phyloP scores from a whole-genome alignment of 2,888 invertebrate genomes.

The Dorcus parallelipipedus region DNA sequence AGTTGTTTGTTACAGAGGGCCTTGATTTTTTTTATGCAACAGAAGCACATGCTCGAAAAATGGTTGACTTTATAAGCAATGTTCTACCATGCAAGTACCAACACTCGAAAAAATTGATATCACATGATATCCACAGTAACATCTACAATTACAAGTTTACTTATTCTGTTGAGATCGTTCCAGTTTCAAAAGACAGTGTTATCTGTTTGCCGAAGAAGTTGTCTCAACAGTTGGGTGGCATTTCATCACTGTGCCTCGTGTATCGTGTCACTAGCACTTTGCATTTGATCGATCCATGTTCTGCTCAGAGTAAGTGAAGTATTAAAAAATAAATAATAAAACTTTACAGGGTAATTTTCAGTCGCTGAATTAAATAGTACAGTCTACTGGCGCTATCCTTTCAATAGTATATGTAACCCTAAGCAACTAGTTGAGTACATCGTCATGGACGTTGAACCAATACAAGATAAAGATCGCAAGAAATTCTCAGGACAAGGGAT shows the following conservation, averaged over 20 bases:
- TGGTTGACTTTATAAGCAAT: slow-evolving; percentile 88
- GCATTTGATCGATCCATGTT: slow-evolving; percentile 88
- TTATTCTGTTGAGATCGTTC: slow-evolving; percentile 91
- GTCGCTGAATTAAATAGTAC: slow-evolving; percentile 81
- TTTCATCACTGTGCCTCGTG: slow-evolving; percentile 85
- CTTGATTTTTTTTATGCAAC: slow-evolving; percentile 92
- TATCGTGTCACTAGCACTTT: slow-evolving; percentile 84
- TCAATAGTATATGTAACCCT: slow-evolving; percentile 83
- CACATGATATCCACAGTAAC: slow-evolving; percentile 97
- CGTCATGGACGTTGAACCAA: slow-evolving; percentile 89
- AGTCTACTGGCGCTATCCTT: slow-evolving; percentile 83
- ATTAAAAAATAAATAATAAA: neutral
- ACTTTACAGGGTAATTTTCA: slow-evolving; percentile 39
- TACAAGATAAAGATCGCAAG: slow-evolving; percentile 71
- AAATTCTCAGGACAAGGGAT: slow-evolving; percentile 85
- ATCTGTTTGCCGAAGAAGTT: slow-evolving; percentile 86
- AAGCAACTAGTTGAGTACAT: slow-evolving; percentile 89
- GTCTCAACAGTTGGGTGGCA: slow-evolving; percentile 82
- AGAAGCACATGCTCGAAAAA: slow-evolving; percentile 87
- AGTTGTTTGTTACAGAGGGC: slow-evolving; percentile 64
- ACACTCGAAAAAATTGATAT: slow-evolving; percentile 91
- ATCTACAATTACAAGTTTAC: slow-evolving; percentile 95
- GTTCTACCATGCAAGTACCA: slow-evolving; percentile 86
- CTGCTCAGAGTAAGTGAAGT: slow-evolving; percentile 68
- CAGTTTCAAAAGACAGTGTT: slow-evolving; percentile 90